These are phyloP conservation scores for Recurvirostra avosetta DNA, from an alignment of 2,113 vertebrate species.

Conservation along the genomic window DNA sequence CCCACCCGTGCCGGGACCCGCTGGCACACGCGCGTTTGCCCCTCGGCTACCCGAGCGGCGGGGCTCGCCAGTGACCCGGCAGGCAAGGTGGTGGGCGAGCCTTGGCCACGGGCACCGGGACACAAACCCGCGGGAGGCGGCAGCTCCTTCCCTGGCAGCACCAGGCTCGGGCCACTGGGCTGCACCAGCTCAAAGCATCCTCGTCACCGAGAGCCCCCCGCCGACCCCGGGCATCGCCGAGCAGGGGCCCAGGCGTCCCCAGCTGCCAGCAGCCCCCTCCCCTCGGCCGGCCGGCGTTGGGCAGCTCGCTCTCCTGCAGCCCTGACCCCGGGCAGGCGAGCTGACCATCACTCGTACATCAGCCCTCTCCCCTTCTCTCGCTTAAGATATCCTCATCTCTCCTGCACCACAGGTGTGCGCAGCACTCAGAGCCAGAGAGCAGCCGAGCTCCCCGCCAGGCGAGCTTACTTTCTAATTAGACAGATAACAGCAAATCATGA, in stretches of 20 bases:
- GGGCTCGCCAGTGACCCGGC: fast-evolving
- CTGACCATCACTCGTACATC: neutral
- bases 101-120: neutral
- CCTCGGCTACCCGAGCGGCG: neutral
- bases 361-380: neutral
- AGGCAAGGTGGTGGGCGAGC: neutral
- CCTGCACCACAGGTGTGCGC: neutral
- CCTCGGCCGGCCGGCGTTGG: neutral
- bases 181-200: neutral
- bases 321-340: neutral
- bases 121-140: fast-evolving
- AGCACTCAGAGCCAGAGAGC: neutral
- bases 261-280: neutral
- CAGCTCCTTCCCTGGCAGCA: neutral
- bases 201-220: fast-evolving
- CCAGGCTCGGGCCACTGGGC: neutral
- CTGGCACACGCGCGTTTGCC: fast-evolving
- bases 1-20: fast-evolving
- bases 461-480: neutral
- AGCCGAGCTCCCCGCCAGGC: neutral
- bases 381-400: neutral
- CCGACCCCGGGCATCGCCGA: fast-evolving
- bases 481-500: neutral
- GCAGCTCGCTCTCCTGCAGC: neutral
- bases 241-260: neutral